Evolutionary conservation across 2,797 vertebrate species (phyloP), one percentile per base, ranked within the genome.

Genomic region (Mus spretus): DNA sequence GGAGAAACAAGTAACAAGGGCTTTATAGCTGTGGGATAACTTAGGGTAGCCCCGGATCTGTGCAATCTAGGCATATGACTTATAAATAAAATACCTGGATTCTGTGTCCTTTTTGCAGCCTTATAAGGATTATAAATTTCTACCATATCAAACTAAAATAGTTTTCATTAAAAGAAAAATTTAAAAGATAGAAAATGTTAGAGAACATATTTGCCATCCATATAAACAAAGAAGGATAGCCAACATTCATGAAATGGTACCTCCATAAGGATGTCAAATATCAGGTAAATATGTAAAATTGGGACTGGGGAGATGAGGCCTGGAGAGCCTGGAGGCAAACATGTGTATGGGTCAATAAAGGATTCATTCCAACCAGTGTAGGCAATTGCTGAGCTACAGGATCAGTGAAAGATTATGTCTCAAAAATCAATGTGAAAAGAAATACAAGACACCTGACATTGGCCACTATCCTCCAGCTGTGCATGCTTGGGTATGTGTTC

Each of bases 141-240:
- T 70, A 70, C 34, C 6, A 70, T 67, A n/a, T 70, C 34, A 70
- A n/a, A 15, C 15, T n/a, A 95, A 94, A 78, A n/a, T 44, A 50
- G 10, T 47, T 34, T 84, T 57, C 20, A 17, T 44, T 59, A 34
- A 75, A 74, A 44, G n/a, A 74, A 85, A 67, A 6, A 10, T 31
- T 57, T 4, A 34, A 59, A 89, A 22, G 55, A 22, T 59, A 61
- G 47, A 34, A 90, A n/a, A 92, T 72, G 10, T 19, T 20, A 90
- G 22, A 47, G 2, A 47, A 57, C 20, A 6, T 55, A 93, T 50
- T 75, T 89, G 44, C n/a, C 14, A n/a, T 9, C 17, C 2, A 90
- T 26, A 92, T 55, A 86, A 91, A 91, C 63, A 84, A 75, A 93
- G 26, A 74, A 75, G 83, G 17, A 89, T 26, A 24, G 40, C 37